Conservation (phyloP, 1,140 invertebrate species). For the Neelides sp. region DNA sequence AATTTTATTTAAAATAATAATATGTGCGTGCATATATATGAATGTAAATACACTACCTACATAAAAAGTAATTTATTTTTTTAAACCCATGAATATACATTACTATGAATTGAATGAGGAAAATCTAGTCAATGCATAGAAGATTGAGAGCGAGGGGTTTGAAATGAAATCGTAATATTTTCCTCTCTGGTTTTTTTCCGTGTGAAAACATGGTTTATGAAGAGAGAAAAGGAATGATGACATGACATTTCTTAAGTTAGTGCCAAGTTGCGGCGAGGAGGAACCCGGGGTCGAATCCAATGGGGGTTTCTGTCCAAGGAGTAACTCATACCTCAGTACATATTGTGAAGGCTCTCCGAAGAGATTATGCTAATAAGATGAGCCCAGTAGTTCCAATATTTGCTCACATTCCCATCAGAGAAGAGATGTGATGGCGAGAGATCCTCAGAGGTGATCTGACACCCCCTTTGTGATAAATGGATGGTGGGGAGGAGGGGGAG, state of each 20-base stretch:
- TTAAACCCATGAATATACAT: background rate
- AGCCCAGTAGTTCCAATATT: slow-evolving; percentile 6
- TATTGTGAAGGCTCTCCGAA: background rate
- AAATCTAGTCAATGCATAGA: background rate
- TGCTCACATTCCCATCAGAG: slow-evolving; percentile 12
- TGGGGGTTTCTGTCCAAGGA: background rate
- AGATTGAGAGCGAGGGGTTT: background rate
- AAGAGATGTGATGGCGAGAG: no score
- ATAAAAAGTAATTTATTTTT: no score
- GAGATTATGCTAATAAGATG: background rate
- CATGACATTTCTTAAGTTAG: slow-evolving; percentile 16
- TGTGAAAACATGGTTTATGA: slow-evolving; percentile 11
- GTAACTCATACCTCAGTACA: background rate
- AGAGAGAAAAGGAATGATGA: slow-evolving; percentile 10
- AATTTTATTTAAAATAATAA: no score
- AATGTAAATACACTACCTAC: no score
- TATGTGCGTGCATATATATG: no score
- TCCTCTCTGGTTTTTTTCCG: no score
- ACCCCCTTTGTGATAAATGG: slow-evolving; percentile 21
- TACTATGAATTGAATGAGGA: background rate
- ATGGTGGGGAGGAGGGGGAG: slow-evolving; percentile 10
- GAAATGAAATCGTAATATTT: background rate
- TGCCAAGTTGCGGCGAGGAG: background rate
- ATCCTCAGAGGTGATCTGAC: slow-evolving; percentile 14
- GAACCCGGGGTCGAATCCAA: no score